These are phyloP conservation scores for Scaptomyza cyrtandrae DNA, from an alignment of 2,888 invertebrate genomes.

Conservation along the genomic window DNA sequence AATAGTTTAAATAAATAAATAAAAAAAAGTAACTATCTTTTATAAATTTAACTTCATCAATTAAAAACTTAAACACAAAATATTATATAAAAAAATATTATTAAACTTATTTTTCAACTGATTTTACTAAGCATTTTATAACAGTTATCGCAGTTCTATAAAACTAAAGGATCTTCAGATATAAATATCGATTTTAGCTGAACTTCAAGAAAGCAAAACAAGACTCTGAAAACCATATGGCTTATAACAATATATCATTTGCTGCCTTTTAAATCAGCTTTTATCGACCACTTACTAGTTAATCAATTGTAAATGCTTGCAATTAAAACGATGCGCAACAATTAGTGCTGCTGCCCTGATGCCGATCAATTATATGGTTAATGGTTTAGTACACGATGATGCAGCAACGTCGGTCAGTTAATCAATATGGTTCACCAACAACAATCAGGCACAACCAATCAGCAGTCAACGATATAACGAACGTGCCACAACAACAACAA, in stretches of 20 bases:
- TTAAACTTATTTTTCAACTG: no score
- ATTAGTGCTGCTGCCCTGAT: constrained; percentile 32
- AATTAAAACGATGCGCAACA: constrained; percentile 41
- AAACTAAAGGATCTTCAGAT: no score
- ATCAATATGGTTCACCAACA: constrained; percentile 30
- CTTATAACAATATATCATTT: background rate
- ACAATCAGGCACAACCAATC: background rate
- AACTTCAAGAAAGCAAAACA: background rate
- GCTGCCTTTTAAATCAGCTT: constrained; percentile 20
- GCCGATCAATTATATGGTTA: constrained; percentile 15
- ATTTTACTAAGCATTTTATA: no score
- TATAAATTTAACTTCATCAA: no score
- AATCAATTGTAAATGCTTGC: constrained; percentile 45
- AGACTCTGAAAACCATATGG: constrained; percentile 4
- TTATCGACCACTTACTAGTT: constrained; percentile 15
- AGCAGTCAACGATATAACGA: constrained; percentile 10
- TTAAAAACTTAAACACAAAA: no score
- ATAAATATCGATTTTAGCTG: no score
- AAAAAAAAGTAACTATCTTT: no score
- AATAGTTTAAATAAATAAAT: no score
- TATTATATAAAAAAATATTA: no score
- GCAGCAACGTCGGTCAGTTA: constrained; percentile 27
- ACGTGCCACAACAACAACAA: constrained; percentile 42
- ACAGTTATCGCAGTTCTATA: no score
- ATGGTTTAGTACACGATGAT: background rate